Conservation (phyloP, 2,113 vertebrate genomes). For the Hydrolagus affinis region DNA sequence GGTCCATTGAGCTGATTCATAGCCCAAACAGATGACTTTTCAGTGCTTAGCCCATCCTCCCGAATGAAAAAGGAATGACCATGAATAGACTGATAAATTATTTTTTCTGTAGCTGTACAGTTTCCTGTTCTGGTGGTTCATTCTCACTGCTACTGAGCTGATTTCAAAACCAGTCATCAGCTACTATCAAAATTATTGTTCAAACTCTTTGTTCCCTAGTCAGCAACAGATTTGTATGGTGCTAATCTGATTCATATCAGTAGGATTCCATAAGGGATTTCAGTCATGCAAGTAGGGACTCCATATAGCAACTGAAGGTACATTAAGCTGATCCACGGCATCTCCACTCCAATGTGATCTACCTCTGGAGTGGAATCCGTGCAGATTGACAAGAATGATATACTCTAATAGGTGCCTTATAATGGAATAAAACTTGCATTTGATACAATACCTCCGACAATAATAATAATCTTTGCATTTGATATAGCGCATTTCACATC, state of each 20-base stretch:
- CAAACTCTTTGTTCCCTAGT: background rate
- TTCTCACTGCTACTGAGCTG: background rate
- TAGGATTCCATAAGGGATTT: too few species aligned
- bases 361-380: too few species aligned
- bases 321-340: too few species aligned
- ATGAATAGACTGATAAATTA: background rate
- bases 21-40: background rate
- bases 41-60: background rate
- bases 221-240: background rate
- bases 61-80: background rate
- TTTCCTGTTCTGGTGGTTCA: background rate
- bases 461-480: too few species aligned
- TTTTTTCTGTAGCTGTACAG: background rate
- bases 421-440: too few species aligned
- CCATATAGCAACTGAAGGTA: too few species aligned
- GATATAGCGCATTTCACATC: too few species aligned
- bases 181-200: background rate
- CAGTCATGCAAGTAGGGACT: too few species aligned
- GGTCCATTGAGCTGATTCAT: background rate
- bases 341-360: too few species aligned
- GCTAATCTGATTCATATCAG: background rate
- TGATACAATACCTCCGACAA: too few species aligned
- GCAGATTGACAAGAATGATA: too few species aligned
- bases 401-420: too few species aligned
- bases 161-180: constrained; percentile 16